Evolutionary conservation across 2,113 vertebrate species (phyloP).

Genomic region (Labeo catla): DNA sequence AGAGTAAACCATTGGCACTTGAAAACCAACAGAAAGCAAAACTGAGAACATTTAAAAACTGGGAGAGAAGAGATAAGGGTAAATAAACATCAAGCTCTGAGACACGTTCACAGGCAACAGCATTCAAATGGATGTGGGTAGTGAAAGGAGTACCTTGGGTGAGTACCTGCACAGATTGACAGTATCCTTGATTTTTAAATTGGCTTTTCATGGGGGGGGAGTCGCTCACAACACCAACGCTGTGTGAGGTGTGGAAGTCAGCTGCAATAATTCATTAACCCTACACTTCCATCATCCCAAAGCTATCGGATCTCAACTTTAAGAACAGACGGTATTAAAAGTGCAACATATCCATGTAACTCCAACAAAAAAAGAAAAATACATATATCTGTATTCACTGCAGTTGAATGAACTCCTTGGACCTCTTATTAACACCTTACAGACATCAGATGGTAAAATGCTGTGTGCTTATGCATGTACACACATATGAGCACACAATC

Average conservation of each 20-base stretch:
- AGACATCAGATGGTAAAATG: constrained; percentile 58
- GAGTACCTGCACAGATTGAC: constrained; percentile 99
- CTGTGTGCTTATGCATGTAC: constrained; percentile 62
- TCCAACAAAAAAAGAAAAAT: constrained; percentile 47
- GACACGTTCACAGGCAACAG: constrained; percentile 93
- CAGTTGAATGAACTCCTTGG: constrained; percentile 53
- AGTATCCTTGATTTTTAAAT: constrained; percentile 99
- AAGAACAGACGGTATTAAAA: constrained; percentile 98
- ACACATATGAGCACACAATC: constrained; percentile 54
- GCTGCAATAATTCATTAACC: constrained; percentile 99
- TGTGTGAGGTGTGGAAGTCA: constrained; percentile 99
- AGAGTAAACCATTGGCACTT: constrained; percentile 39
- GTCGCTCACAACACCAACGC: constrained; percentile 99
- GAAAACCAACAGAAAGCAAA: constrained; percentile 48
- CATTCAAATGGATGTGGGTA: constrained; percentile 99
- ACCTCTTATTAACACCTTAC: constrained; percentile 60
- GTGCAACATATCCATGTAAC: constrained; percentile 82
- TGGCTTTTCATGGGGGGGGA: constrained; percentile 93
- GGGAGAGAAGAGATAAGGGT: constrained; percentile 63
- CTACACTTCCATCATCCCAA: constrained; percentile 98
- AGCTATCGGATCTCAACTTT: constrained; percentile 92
- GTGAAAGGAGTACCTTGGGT: constrained; percentile 99
- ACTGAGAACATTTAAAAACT: constrained; percentile 71
- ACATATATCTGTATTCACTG: constrained; percentile 50
- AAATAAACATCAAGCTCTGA: constrained; percentile 85